Evolutionary conservation across 2,888 invertebrate species (phyloP), one percentile per base, ranked within the genome.

Genomic region (Agonopterix arenella): DNA sequence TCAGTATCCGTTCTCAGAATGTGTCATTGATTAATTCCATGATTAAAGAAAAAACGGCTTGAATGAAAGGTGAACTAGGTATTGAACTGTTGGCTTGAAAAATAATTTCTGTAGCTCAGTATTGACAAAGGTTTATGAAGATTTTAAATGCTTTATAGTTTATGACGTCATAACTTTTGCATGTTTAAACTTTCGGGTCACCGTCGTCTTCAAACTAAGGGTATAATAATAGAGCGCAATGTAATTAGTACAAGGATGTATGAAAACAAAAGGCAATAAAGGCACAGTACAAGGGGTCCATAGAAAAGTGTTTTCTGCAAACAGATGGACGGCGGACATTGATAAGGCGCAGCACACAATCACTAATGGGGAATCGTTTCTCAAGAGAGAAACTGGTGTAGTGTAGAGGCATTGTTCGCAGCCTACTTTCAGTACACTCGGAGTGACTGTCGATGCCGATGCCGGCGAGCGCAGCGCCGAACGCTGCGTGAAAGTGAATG

Each of bases 401-500:
- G 67, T 65, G 66, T 74, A 59, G 53, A 67, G 65, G 76, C 76
- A 84, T 86, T 86, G 83, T 84, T 82, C 68, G 74, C 73, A 85
- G 81, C 81, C 83, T 75, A 88, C 84, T 88, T 89, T 86, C 78
- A 66, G 83, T 74, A 65, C 58, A 28, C 5, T 28, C 28, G 7
- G 28, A 60, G 64, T 62, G 68, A 63, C 28, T 28, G 43, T n/a
- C 40, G 40, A 40, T 16, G 45, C 45, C 11, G 18, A 4, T 4
- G 18, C n/a, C 61, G 53, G 59, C 68, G 62, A 60, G 58, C 58
- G 58, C 67, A 7, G 11, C 61, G 59, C 28, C 18, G 28, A 28
- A 28, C 28, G 5, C 60, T 61, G 66, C 75, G 86, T 80, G 88
- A 88, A 86, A 89, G 88, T 88, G 86, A 89, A 85, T 85, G 85